Base-by-base conservation (phyloP, 2,797 vertebrate species). In the Spinus pinus region DNA sequence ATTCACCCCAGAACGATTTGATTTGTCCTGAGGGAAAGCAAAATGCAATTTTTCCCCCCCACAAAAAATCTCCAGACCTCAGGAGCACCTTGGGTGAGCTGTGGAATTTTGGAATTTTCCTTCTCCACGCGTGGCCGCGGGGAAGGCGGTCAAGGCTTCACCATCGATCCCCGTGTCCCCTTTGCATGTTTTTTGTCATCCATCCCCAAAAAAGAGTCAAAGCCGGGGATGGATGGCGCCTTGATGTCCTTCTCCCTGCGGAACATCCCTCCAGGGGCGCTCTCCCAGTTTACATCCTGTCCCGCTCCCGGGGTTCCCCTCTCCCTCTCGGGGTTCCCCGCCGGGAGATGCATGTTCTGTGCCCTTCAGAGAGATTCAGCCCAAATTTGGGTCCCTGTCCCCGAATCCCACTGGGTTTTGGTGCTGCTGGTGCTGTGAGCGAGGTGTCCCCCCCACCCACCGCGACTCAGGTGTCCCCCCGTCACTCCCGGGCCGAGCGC, bases 351-450 rank as follows among this genome's bases (percentile, higher is more conserved):
- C 83, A 30, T 41, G 50, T 70, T 60, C 46, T 19, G 65, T 24
- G 4, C 70, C 7, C 1, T 7, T 17, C 14, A 4, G 0, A 4
- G 18, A 12, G 61, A 56, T 46, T 56, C 54, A 10, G 10, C 86
- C 92, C 74, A 12, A 31, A 39, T 23, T 51, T 2, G 10, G 14
- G 4, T 7, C 30, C 28, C 72, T 33, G 42, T 7, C 5, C 23
- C 65, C 7, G 3, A 15, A 14, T 25, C 21, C 75, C 25, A 5
- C 14, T 4, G 39, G 82, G n/a, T n/a, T n/a, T n/a, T n/a, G n/a
- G n/a, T n/a, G 79, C 86, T 14, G 25, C 79, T 87, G 89, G 94
- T 90, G 92, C 94, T 94, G 92, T 92, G 92, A 94, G 89, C 51
- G 94, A 94, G 94, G 92, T 89, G 81, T 60, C 20, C 41, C 47